Percentiles rank a stretch among this genome's conserved stretches.
These are phyloP conservation scores for Hucho hucho DNA, from an alignment of 2,113 vertebrate species.

Conservation along the genomic window DNA sequence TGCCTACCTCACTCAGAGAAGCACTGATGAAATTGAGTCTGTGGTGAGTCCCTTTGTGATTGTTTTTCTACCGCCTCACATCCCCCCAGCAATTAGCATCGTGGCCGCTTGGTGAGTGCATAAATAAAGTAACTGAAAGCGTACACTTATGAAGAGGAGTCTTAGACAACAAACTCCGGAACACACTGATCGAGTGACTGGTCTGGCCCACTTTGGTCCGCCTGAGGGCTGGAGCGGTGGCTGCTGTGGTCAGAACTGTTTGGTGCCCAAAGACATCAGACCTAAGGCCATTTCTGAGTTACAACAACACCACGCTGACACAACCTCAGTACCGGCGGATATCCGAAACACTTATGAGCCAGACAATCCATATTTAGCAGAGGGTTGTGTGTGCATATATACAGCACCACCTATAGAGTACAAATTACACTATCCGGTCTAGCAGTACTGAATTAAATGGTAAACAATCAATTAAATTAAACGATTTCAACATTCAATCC, in stretches of 20 bases:
- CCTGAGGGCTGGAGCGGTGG: conserved; percentile 50
- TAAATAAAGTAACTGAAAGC: conserved; percentile 20
- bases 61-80: conserved; percentile 27
- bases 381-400: conserved; percentile 49
- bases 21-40: conserved; percentile 9
- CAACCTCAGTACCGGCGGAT: conserved; percentile 70
- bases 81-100: conserved; percentile 60
- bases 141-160: conserved; percentile 30
- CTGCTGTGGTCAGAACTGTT: conserved; percentile 52
- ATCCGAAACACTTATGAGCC: conserved; percentile 60
- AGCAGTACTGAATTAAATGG: not conserved
- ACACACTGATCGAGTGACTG: conserved; percentile 63
- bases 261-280: conserved; percentile 56
- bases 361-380: conserved; percentile 59
- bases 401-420: conserved; percentile 14
- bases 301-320: conserved; percentile 58
- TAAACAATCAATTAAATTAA: not conserved
- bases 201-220: conserved; percentile 61
- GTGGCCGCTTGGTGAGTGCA: conserved; percentile 42
- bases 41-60: conserved; percentile 23
- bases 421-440: not conserved
- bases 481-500: not conserved
- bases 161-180: conserved; percentile 72
- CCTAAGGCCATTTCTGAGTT: conserved; percentile 62
- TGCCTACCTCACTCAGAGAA: conserved; percentile 22